Evolutionary conservation across 2,113 vertebrate genomes (phyloP), one percentile per base, ranked within the genome.

Genomic region (Girardinichthys multiradiatus): DNA sequence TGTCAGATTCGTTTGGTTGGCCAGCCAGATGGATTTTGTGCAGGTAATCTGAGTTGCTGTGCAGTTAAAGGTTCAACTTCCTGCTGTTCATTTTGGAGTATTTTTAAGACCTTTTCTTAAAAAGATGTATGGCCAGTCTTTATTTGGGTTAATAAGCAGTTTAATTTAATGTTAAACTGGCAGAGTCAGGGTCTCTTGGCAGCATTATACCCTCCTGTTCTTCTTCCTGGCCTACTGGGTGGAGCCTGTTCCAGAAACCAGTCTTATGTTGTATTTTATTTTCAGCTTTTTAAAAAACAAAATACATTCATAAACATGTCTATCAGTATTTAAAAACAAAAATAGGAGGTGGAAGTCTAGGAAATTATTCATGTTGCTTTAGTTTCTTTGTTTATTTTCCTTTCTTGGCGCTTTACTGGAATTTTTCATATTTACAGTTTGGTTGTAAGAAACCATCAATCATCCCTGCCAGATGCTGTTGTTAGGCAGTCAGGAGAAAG

Each of bases 311-410:
- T 80, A 87, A 90, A 86, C 77, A 82, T 85, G 85, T 90, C 68
- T 91, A 88, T 93, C 93, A 94, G 92, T 94, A 95, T 95, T 95
- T 94, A 90, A 93, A 26, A 61, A 58, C 48, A 89, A 45, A 68
- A 89, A 85, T 86, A 83, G 57, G 84, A 90, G 84, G 78, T 88
- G 87, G 82, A 90, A 76, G 81, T 89, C 61, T 85, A 66, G 80
- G 81, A 77, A 83, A 87, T 79, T 85, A 82, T 64, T 73, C 72
- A 65, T 90, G 90, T 81, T 68, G 72, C 81, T 90, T 90, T 85
- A 78, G 85, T 81, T 87, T 68, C 72, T 87, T 29, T 37, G 4
- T 13, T 58, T 48, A 21, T 68, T 65, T 64, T 57, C 64, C 0
- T n/a, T 9, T 21, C 19, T 54, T n/a, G 21, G 48, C 83, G 87